Conservation (phyloP, 2,888 invertebrate genomes). For the Therioaphis trifolii region DNA sequence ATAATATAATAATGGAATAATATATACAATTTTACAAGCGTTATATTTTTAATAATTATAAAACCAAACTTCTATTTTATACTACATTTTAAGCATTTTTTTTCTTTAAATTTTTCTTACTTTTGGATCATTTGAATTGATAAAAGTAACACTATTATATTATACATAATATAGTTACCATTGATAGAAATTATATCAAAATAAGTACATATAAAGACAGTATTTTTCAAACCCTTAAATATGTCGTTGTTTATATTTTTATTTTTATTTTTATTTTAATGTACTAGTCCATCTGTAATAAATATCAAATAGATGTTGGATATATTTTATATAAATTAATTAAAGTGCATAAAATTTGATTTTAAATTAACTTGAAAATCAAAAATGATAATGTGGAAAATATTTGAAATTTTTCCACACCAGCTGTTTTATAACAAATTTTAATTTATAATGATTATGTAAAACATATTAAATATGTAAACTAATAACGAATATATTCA, state of each 20-base stretch:
- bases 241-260: background rate
- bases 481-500: no score
- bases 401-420: no score
- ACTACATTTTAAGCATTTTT: background rate
- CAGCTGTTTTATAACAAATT: no score
- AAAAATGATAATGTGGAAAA: no score
- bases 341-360: no score
- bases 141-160: slow-evolving; percentile 22
- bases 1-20: background rate
- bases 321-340: background rate
- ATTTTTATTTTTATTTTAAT: no score
- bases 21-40: background rate
- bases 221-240: slow-evolving; percentile 17
- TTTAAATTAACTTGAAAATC: no score
- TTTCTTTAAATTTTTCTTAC: slow-evolving; percentile 39
- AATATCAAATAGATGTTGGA: background rate
- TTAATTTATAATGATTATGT: no score
- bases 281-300: background rate
- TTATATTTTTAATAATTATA: background rate
- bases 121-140: slow-evolving; percentile 8
- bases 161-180: background rate
- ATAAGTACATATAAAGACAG: slow-evolving; percentile 28
- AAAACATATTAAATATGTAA: no score
- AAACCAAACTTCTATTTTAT: background rate
- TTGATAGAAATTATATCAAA: slow-evolving; percentile 41